Evolutionary conservation across 2,113 vertebrate genomes (phyloP).

Genomic region (Suncus etruscus): DNA sequence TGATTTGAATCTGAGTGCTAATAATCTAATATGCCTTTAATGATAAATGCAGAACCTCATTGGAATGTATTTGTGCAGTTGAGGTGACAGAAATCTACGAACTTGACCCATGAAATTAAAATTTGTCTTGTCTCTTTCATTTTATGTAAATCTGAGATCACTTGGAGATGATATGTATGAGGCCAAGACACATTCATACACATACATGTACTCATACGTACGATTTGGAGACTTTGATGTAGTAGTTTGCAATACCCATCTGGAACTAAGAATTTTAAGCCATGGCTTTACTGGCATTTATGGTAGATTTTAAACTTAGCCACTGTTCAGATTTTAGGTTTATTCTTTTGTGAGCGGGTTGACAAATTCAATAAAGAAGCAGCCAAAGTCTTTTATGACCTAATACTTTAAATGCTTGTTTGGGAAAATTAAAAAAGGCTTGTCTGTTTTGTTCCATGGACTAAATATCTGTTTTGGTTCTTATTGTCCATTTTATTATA

Average conservation of each 20-base stretch:
- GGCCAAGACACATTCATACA: neutral
- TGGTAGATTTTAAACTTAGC: neutral
- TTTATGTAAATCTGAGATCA: neutral
- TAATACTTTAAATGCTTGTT: conserved; percentile 45
- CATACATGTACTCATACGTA: no score
- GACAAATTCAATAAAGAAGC: conserved; percentile 28
- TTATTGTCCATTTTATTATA: neutral
- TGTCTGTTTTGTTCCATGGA: neutral
- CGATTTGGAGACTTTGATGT: neutral
- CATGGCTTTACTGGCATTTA: neutral
- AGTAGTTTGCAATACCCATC: neutral
- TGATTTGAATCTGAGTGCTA: neutral
- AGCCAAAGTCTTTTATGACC: conserved; percentile 38
- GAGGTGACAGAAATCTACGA: neutral
- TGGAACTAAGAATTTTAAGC: conserved; percentile 27
- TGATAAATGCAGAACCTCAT: neutral
- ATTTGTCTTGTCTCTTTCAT: neutral
- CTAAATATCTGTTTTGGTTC: neutral
- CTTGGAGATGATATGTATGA: neutral
- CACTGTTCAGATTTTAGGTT: neutral
- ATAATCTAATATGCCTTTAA: neutral
- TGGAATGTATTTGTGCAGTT: neutral
- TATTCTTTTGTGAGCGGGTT: neutral
- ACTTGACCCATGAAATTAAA: neutral
- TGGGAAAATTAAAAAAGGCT: neutral